Evolutionary conservation across 2,113 vertebrate genomes (phyloP).

Genomic region (Pelecanus crispus): DNA sequence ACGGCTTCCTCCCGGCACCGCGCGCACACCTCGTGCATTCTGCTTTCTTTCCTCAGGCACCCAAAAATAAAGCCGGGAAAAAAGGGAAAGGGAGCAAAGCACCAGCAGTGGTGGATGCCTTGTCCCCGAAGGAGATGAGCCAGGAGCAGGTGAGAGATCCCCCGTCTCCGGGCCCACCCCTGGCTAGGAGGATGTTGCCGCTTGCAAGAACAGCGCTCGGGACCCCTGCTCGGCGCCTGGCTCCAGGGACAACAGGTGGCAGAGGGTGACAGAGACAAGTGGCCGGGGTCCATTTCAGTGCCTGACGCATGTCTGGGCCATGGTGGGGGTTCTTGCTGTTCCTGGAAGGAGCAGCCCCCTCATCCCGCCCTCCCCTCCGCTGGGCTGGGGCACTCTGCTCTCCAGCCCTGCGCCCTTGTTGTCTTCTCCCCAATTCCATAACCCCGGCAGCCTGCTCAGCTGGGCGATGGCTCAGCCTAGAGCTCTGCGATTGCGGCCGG

Average conservation of each 20-base stretch:
- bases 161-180: background rate
- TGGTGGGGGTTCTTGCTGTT: background rate
- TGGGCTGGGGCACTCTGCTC: background rate
- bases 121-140: conserved; percentile 79
- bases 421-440: background rate
- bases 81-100: conserved; percentile 68
- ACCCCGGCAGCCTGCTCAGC: background rate
- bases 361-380: too few relatives aligned
- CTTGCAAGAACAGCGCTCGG: rapidly evolving
- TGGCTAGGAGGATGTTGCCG: rapidly evolving
- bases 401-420: background rate
- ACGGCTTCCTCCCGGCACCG: rapidly evolving
- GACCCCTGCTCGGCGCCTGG: background rate
- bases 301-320: background rate
- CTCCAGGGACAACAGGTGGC: background rate
- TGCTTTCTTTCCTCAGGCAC: conserved; percentile 69
- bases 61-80: conserved; percentile 75
- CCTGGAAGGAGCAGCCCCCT: background rate
- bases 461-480: background rate
- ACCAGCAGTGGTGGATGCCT: conserved; percentile 71
- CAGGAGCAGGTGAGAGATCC: conserved; percentile 84
- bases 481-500: background rate
- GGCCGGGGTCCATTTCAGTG: background rate
- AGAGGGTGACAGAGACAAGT: background rate
- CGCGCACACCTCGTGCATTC: rapidly evolving